These are phyloP conservation scores for Troilus luridus DNA, from an alignment of 2,888 invertebrate species.

Conservation along the genomic window DNA sequence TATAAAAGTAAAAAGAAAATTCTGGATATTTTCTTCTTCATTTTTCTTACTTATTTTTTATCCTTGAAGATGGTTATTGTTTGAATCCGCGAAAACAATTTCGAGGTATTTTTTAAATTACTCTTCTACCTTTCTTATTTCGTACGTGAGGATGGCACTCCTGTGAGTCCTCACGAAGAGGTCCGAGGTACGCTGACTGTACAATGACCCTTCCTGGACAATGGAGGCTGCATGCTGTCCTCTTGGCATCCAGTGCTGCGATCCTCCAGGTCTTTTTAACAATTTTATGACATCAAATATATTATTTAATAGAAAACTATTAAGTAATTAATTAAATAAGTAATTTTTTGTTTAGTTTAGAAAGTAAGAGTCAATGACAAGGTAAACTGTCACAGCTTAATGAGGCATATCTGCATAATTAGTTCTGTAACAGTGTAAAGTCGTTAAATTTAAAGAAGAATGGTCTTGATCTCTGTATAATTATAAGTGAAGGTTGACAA, in stretches of 20 bases:
- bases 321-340: not conserved
- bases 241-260: not conserved
- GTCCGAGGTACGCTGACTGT: not conserved
- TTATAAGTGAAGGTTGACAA: not conserved
- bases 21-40: not conserved
- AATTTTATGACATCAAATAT: not conserved
- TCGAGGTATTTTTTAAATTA: not conserved
- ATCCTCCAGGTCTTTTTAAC: not conserved
- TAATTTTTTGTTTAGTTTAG: not conserved
- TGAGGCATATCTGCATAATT: not conserved
- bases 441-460: not conserved
- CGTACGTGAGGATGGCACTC: not conserved
- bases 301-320: not conserved
- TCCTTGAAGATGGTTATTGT: not conserved
- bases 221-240: not conserved
- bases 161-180: not conserved
- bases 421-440: not conserved
- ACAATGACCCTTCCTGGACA: conserved; percentile 37
- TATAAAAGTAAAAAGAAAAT: conserved; percentile 1
- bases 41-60: no score
- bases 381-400: not conserved
- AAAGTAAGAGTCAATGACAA: not conserved
- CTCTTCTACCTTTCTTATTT: conserved; percentile 20
- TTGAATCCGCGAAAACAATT: conserved; percentile 7
- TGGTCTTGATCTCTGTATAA: not conserved